These are phyloP conservation scores for Schlechtendalia chinensis DNA, from an alignment of 1,140 invertebrate species.

Conservation along the genomic window DNA sequence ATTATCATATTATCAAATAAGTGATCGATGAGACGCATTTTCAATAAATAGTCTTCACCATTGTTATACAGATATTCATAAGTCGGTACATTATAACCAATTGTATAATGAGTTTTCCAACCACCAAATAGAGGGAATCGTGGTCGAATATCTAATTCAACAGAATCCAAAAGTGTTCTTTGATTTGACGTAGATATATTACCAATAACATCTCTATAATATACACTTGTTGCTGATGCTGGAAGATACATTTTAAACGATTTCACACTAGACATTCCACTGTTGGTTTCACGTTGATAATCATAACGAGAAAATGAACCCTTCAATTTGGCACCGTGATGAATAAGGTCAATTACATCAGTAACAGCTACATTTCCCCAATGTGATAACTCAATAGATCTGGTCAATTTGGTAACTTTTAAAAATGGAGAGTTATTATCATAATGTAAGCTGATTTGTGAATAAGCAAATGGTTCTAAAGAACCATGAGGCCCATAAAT, in stretches of 20 bases:
- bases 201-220: slow-evolving; percentile 96
- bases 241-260: slow-evolving; percentile 68
- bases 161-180: slow-evolving; percentile 79
- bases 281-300: slow-evolving; percentile 85
- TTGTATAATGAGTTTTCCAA: slow-evolving; percentile 95
- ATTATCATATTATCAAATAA: slow-evolving; percentile 96
- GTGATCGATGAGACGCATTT: slow-evolving; percentile 92
- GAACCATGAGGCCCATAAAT: slow-evolving; percentile 87
- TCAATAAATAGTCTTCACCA: slow-evolving; percentile 66
- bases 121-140: slow-evolving; percentile 97
- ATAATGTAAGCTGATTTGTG: slow-evolving; percentile 81
- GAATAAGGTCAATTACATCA: slow-evolving; percentile 86
- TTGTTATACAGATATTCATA: slow-evolving; percentile 90
- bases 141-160: slow-evolving; percentile 91
- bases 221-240: slow-evolving; percentile 82
- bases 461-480: slow-evolving; percentile 62
- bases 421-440: slow-evolving; percentile 97
- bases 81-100: slow-evolving; percentile 97
- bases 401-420: slow-evolving; percentile 79
- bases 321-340: slow-evolving; percentile 89
- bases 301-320: slow-evolving; percentile 95
- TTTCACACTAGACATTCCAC: slow-evolving; percentile 82
- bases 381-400: slow-evolving; percentile 93
- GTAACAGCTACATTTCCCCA: slow-evolving; percentile 99
- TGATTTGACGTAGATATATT: slow-evolving; percentile 98